Evolutionary conservation across 2,113 vertebrate species (phyloP).

Genomic region (Hylia prasina): DNA sequence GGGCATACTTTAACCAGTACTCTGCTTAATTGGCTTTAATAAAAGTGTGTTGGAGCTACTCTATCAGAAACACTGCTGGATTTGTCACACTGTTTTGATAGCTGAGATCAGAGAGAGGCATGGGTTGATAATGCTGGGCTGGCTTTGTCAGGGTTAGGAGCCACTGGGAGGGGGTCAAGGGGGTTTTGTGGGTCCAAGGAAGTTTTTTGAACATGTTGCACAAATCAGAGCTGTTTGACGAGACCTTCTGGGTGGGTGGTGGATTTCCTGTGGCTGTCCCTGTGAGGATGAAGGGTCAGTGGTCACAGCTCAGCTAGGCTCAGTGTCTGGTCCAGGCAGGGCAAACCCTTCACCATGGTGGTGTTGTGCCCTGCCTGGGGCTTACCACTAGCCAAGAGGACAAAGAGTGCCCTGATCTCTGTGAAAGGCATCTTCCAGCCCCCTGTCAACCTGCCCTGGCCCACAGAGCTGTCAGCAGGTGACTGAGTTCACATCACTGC

Average conservation of each 20-base stretch:
- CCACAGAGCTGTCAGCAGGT: not conserved
- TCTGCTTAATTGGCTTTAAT: not conserved
- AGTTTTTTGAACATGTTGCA: not conserved
- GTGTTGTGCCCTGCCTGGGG: not conserved
- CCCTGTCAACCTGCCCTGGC: not conserved
- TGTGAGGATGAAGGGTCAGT: not conserved
- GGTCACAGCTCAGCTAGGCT: not conserved
- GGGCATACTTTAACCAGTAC: not conserved
- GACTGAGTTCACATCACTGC: not conserved
- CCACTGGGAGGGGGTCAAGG: too few species aligned
- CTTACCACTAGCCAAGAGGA: not conserved
- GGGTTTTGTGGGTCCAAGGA: not conserved
- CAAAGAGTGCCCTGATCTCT: not conserved
- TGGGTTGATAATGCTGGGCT: accelerated
- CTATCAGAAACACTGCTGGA: not conserved
- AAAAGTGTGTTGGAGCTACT: not conserved
- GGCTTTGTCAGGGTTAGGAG: not conserved
- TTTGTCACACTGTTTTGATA: not conserved
- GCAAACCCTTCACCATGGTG: not conserved
- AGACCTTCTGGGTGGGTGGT: not conserved
- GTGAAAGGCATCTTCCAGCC: not conserved
- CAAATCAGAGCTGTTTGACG: not conserved
- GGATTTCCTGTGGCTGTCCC: not conserved
- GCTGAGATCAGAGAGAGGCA: not conserved
- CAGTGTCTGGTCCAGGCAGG: not conserved